Conservation (phyloP, 2,888 invertebrate species). For the Villa cingulata region DNA sequence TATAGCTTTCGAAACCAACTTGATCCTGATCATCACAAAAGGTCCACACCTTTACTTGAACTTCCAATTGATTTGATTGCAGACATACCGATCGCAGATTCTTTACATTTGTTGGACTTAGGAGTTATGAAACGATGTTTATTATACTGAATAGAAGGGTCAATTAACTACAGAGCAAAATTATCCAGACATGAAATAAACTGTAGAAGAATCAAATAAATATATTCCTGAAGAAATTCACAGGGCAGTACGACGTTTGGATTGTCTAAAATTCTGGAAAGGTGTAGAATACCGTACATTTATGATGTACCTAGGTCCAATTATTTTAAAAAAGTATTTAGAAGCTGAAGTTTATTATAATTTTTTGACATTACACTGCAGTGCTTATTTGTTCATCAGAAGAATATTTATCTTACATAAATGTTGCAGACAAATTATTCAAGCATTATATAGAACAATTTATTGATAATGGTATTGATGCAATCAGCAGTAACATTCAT, state of each 20-base stretch:
- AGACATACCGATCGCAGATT: not conserved
- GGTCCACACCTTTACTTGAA: not conserved
- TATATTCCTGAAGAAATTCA: not conserved
- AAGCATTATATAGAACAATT: too few relatives aligned
- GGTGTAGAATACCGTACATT: not conserved
- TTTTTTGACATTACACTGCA: too few relatives aligned
- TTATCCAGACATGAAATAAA: not conserved
- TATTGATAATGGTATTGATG: not conserved
- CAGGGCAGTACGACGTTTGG: not conserved
- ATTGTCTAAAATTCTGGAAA: not conserved
- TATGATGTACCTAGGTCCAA: not conserved
- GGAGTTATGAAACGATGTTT: not conserved
- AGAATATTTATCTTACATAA: too few relatives aligned
- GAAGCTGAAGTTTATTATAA: too few relatives aligned
- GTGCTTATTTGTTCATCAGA: too few relatives aligned
- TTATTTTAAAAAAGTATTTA: not conserved
- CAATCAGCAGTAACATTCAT: too few relatives aligned
- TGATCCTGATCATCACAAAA: constrained; percentile 1
- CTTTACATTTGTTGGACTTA: not conserved
- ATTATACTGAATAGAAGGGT: not conserved
- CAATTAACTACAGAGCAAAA: not conserved
- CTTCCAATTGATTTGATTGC: not conserved
- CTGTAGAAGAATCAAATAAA: not conserved
- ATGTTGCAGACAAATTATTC: too few relatives aligned
- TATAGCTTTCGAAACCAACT: not conserved